Evolutionary conservation across 2,888 invertebrate species (phyloP).

Genomic region (Lacanobia oleracea): DNA sequence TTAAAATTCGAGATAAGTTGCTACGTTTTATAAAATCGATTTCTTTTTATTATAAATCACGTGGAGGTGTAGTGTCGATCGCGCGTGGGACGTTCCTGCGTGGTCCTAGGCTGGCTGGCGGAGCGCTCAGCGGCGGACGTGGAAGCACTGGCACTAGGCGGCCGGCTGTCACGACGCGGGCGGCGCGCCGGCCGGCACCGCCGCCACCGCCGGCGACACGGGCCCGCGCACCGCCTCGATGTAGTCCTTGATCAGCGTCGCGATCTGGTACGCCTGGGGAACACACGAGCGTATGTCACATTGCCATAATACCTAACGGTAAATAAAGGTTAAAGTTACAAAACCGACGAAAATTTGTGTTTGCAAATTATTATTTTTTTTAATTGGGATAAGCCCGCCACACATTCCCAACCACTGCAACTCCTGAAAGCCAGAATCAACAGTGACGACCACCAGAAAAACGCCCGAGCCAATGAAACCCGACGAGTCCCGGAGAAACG

Average conservation of each 20-base stretch:
- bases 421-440: too few relatives aligned
- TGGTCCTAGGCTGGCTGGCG: constrained; percentile 9
- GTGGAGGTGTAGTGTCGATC: constrained; percentile 42
- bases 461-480: too few relatives aligned
- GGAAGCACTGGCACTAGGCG: constrained; percentile 90
- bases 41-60: constrained; percentile 40
- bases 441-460: too few relatives aligned
- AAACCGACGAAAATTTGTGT: background rate
- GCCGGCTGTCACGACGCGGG: constrained; percentile 85
- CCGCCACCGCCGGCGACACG: constrained; percentile 83
- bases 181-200: constrained; percentile 71
- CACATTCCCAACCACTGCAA: too few relatives aligned
- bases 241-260: constrained; percentile 97
- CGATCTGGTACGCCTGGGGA: constrained; percentile 96
- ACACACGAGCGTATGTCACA: too few relatives aligned
- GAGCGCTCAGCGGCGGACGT: constrained; percentile 81
- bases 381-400: too few relatives aligned
- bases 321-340: background rate
- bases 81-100: constrained; percentile 38
- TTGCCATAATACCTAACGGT: background rate
- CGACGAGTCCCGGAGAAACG: too few relatives aligned
- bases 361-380: too few relatives aligned
- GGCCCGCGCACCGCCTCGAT: constrained; percentile 89
- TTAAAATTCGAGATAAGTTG: constrained; percentile 40
- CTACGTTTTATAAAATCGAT: constrained; percentile 14